phyloP scores from a whole-genome alignment of 2,888 invertebrate genomes.

The Acanthopleura granulata region DNA sequence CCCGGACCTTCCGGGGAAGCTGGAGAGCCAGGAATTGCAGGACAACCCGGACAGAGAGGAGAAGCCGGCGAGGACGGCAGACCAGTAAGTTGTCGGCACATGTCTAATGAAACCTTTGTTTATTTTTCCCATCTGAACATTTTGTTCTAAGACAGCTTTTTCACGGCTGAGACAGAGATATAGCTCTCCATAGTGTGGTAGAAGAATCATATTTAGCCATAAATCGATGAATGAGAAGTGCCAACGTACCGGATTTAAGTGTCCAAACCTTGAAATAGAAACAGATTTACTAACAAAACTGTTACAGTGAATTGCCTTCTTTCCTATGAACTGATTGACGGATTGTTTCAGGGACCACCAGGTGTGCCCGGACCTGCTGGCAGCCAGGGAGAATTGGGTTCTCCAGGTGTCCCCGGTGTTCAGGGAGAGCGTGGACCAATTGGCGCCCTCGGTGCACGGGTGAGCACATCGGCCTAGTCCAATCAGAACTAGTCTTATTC shows the following conservation, averaged over 20 bases:
- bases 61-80: slow-evolving; percentile 4
- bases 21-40: slow-evolving; percentile 24
- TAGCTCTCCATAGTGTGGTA: no score
- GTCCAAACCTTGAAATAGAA: no score
- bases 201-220: no score
- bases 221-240: no score
- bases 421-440: slow-evolving; percentile 72
- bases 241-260: no score
- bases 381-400: slow-evolving; percentile 24
- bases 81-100: neutral
- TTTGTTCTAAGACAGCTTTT: no score
- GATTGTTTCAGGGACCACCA: slow-evolving; percentile 42
- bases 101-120: no score
- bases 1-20: slow-evolving; percentile 26
- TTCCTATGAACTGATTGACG: neutral
- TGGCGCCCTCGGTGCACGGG: slow-evolving; percentile 73
- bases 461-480: slow-evolving; percentile 23
- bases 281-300: no score
- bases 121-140: no score
- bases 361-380: slow-evolving; percentile 29
- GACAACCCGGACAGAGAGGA: slow-evolving; percentile 25
- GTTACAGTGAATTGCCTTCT: no score
- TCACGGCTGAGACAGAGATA: no score
- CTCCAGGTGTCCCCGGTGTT: slow-evolving; percentile 59
- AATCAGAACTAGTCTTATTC: no score